A percentile compares a stretch with the other conserved stretches of the same genome.
Evolutionary conservation across 2,888 invertebrate genomes (phyloP).

Genomic region (Parnassius mnemosyne): DNA sequence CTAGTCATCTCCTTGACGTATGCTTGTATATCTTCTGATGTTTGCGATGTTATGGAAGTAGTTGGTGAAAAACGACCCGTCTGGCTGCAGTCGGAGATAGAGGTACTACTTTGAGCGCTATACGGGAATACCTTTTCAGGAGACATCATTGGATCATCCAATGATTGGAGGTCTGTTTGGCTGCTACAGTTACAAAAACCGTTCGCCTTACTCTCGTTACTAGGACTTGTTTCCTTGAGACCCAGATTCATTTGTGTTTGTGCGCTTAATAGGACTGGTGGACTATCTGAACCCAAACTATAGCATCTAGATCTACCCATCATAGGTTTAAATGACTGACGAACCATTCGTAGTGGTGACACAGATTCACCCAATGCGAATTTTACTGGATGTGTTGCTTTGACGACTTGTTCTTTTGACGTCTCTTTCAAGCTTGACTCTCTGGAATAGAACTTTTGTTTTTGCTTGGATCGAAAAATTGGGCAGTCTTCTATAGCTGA

Average conservation of each 20-base stretch:
- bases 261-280: slow-evolving; percentile 80
- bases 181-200: slow-evolving; percentile 86
- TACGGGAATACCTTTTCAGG: slow-evolving; percentile 70
- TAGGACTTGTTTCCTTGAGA: slow-evolving; percentile 75
- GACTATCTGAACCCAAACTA: slow-evolving; percentile 82
- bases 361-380: slow-evolving; percentile 86
- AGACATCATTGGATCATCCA: slow-evolving; percentile 79
- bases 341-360: slow-evolving; percentile 63
- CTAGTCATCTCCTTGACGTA: slow-evolving; percentile 89
- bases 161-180: slow-evolving; percentile 85
- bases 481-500: slow-evolving; percentile 83
- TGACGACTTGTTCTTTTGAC: slow-evolving; percentile 52
- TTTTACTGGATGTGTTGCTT: slow-evolving; percentile 73
- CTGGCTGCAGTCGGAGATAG: slow-evolving; percentile 79
- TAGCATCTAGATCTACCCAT: slow-evolving; percentile 81
- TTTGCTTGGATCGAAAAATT: slow-evolving; percentile 69
- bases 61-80: slow-evolving; percentile 79
- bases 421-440: slow-evolving; percentile 71
- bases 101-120: slow-evolving; percentile 70
- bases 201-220: slow-evolving; percentile 58
- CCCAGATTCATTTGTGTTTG: slow-evolving; percentile 84
- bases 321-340: slow-evolving; percentile 50
- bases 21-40: slow-evolving; percentile 85
- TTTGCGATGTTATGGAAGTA: slow-evolving; percentile 74
- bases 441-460: slow-evolving; percentile 66